Base-by-base conservation (phyloP, 2,797 vertebrate genomes). In the Scolopax bukidnonensis region DNA sequence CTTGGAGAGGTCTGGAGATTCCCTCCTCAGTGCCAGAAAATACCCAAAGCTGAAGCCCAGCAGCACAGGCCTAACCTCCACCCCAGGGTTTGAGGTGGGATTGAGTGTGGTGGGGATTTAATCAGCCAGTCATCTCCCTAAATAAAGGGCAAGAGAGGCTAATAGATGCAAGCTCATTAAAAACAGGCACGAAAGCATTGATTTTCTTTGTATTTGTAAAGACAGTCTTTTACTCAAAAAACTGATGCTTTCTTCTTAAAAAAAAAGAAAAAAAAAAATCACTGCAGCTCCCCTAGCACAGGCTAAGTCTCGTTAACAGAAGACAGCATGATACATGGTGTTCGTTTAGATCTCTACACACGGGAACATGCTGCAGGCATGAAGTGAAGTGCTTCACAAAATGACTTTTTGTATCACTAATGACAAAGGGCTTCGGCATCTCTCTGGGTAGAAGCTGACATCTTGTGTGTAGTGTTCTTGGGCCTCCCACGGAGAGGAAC, bases 311-410 rank as follows among this genome's bases (percentile, higher is more conserved):
- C 38, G 50, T 16, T 32, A 71, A 25, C 23, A 83, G 30, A 54
- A 53, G 50, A 11, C 28, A 28, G 10, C 0, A 0, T 33, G 48
- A 51, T n/a, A 16, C 6, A 10, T 4, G 23, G 24, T 25, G 45
- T 12, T 85, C 4, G 0, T 38, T 50, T 36, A 41, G 79, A 7
- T 28, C 38, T 25, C 69, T 43, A 36, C 59, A 21, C 77, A 41
- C 0, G 1, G n/a, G 51, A 85, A 85, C 13, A n/a, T 1, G 28
- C n/a, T 38, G 71, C 71, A 89, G 92, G 53, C 20, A 43, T 12
- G 36, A 36, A 36, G 40, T 24, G 28, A 86, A 47, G 32, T 15
- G 32, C 77, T 69, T 61, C 32, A 10, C 23, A 28, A 41, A 61
- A 70, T 38, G 23, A 27, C 53, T 75, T 67, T 40, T 51, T 67